Base-by-base conservation (phyloP, 2,113 vertebrate species). In the Albula goreensis region DNA sequence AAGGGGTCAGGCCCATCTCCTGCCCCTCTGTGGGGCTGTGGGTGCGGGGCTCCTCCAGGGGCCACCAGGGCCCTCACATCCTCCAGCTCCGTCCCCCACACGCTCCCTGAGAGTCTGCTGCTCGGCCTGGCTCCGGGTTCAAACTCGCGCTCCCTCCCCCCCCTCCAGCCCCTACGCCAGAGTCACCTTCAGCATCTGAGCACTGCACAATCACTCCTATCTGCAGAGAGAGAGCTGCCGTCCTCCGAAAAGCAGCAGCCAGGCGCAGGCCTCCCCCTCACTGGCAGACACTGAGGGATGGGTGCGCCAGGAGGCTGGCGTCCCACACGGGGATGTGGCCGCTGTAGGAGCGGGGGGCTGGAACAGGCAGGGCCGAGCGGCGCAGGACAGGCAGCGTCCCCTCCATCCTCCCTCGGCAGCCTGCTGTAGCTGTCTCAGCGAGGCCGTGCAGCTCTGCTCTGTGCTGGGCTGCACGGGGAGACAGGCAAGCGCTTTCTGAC, bases 1-100 rank as follows among this genome's bases (percentile, higher is more conserved):
- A 89, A 81, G 92, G 93, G 85, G 92, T 91, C 4, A 92, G 93
- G 91, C 94, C 95, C 94, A 96, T 95, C 17, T 81, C 80, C 57
- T 56, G 15, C 80, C 15, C 3, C 49, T 78, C 82, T 5, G 80
- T 86, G 80, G 88, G 83, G 82, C 80, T 15, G 12, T 53, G 87
- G 81, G 81, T 1, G 9, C 51, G 15, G 74, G 7, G 19, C 8
- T 49, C 56, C 52, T 85, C 22, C 19, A 1, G 53, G n/a, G 53
- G 52, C 88, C 53, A 48, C 82, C 85, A 87, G 85, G 89, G 89
- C 87, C 92, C 89, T 94, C 91, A 94, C 89, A 91, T 94, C 91
- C 90, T 93, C 88, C 48, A 84, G 79, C 80, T 81, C 84, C 86
- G 52, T 48, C 78, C 82, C 79, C 60, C 90, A 83, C 80, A n/a